Base-by-base conservation (phyloP, 2,797 vertebrate genomes). In the Peromyscus attwateri region DNA sequence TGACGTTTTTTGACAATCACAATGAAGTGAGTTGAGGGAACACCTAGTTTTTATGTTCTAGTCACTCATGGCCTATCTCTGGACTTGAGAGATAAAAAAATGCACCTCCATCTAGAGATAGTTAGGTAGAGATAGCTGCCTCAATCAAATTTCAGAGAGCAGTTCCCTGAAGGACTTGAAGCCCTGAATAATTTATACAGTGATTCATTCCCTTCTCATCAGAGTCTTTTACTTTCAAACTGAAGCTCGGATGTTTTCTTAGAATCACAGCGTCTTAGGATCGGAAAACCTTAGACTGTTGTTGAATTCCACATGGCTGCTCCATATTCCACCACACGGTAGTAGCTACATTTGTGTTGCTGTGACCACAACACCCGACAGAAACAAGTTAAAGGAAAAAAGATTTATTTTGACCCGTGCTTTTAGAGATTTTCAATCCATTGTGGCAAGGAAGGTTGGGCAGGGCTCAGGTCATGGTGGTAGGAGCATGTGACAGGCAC, bases 151-250 rank as follows among this genome's bases (percentile, higher is more conserved):
- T 85, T 70, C 27, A 87, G 87, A 91, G 43, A 91, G 21, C 90
- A 96, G 84, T 55, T 93, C 77, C 79, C 90, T n/a, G 31, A 89
- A 87, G 83, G 52, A 91, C 57, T 79, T 80, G 12, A 75, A 60
- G 27, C 11, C 70, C 92, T 97, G 97, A 96, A 95, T 95, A 97
- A 98, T 95, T 95, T 92, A 96, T 90, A 23, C 40, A n/a, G 60
- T 93, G 88, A 92, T 70, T 93, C 79, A 94, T 87, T 62, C 10
- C 29, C 52, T 79, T 95, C 80, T 89, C 60, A 16, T 11, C 70
- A 52, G 87, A 89, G 88, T 92, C 88, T 96, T 97, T 94, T 92
- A 91, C 92, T 96, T 95, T 96, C 25, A 73, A 95, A 91, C 52
- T 62, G 52, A 96, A 60, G 66, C 77, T 75, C 55, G 91, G 55